Conservation (phyloP, 2,797 vertebrate genomes). For the Muraenolepis orangiensis region DNA sequence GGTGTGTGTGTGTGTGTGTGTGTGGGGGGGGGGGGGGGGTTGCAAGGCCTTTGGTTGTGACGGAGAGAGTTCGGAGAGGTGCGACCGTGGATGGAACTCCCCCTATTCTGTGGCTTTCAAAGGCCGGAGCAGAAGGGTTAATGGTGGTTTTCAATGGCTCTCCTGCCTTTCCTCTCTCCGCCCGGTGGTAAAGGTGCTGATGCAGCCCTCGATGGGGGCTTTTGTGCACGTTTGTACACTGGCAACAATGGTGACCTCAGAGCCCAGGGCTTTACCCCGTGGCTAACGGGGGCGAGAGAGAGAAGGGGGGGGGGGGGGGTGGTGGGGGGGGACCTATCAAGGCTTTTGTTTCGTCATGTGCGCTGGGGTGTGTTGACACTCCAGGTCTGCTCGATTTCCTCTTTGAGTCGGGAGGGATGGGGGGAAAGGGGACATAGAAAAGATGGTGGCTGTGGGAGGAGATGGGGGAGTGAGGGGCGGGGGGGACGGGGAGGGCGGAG, state of each 20-base stretch:
- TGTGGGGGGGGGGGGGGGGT: neutral
- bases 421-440: constrained; percentile 34
- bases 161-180: constrained; percentile 45
- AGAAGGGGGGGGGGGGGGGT: no score
- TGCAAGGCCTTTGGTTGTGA: constrained; percentile 41
- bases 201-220: constrained; percentile 62
- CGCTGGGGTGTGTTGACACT: constrained; percentile 67
- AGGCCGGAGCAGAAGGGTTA: constrained; percentile 57
- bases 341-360: constrained; percentile 57
- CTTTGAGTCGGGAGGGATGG: constrained; percentile 55
- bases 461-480: constrained; percentile 51
- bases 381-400: constrained; percentile 55
- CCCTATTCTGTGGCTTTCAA: constrained; percentile 60
- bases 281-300: constrained; percentile 39
- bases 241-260: constrained; percentile 60
- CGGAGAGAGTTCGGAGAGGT: constrained; percentile 58
- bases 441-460: constrained; percentile 53
- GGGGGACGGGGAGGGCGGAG: constrained; percentile 54
- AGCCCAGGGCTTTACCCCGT: constrained; percentile 63
- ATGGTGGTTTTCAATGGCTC: constrained; percentile 65
- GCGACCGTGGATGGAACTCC: constrained; percentile 64
- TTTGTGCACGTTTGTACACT: constrained; percentile 58
- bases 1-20: no score
- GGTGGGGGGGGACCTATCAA: constrained; percentile 45
- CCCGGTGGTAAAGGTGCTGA: constrained; percentile 52